A percentile compares a stretch with the other conserved stretches of the same genome.
phyloP scores from a whole-genome alignment of 2,113 vertebrate species.

The Pleuronectes platessa region DNA sequence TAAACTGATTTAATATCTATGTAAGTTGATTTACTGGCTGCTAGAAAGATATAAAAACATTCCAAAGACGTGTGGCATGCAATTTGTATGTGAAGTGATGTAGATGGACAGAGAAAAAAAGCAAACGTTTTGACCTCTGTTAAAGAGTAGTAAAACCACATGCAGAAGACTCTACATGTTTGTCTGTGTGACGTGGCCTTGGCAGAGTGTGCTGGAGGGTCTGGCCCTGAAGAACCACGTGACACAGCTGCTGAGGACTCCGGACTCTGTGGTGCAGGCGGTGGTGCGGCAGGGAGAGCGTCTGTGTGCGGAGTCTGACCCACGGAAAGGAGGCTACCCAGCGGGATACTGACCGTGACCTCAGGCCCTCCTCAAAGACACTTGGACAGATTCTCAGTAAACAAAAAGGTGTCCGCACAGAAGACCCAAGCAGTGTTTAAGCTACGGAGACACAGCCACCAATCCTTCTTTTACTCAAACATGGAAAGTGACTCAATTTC shows the following conservation, averaged over 20 bases:
- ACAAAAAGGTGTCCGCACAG: slow-evolving; percentile 25
- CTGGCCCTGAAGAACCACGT: slow-evolving; percentile 81
- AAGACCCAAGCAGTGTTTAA: slow-evolving; percentile 42
- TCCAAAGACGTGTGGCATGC: not conserved
- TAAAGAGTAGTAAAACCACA: not conserved
- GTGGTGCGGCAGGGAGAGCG: slow-evolving; percentile 69
- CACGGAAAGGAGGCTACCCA: slow-evolving; percentile 82
- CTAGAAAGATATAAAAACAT: not conserved
- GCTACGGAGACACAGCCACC: slow-evolving; percentile 47
- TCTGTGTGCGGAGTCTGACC: slow-evolving; percentile 71
- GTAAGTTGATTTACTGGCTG: too few species aligned
- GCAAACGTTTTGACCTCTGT: not conserved
- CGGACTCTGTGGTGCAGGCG: slow-evolving; percentile 81
- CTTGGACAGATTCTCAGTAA: slow-evolving; percentile 36
- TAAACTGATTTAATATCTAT: too few species aligned
- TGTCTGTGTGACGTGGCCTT: slow-evolving; percentile 19
- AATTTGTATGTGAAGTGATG: not conserved
- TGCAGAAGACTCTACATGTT: not conserved
- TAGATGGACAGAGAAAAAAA: not conserved
- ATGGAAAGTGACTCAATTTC: slow-evolving; percentile 36
- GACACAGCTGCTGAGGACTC: slow-evolving; percentile 67
- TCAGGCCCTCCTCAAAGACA: slow-evolving; percentile 41
- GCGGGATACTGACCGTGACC: slow-evolving; percentile 80
- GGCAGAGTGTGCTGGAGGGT: slow-evolving; percentile 78
- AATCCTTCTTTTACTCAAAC: slow-evolving; percentile 30